Evolutionary conservation across 2,888 invertebrate species (phyloP).

Genomic region (Erebia aethiops): DNA sequence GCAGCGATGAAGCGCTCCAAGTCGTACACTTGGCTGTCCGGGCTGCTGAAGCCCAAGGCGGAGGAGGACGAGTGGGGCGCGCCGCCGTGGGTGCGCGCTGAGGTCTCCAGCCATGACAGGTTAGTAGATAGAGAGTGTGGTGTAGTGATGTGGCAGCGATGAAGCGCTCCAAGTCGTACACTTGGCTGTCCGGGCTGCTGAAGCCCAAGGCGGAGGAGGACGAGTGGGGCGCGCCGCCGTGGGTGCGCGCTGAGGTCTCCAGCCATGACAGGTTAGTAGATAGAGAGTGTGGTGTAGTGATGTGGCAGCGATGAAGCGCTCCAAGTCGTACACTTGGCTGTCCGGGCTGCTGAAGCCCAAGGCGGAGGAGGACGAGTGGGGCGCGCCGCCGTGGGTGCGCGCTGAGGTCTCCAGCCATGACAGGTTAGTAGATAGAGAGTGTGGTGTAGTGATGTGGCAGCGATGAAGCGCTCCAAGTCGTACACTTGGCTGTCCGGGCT

Average conservation of each 20-base stretch:
- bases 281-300: constrained; percentile 24
- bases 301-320: constrained; percentile 65
- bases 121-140: constrained; percentile 49
- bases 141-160: constrained; percentile 47
- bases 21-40: constrained; percentile 78
- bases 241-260: constrained; percentile 66
- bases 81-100: constrained; percentile 69
- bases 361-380: constrained; percentile 66
- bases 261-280: constrained; percentile 72
- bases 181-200: constrained; percentile 77
- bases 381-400: constrained; percentile 68
- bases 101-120: constrained; percentile 68
- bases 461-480: constrained; percentile 77
- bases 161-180: constrained; percentile 78
- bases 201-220: constrained; percentile 55
- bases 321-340: constrained; percentile 79
- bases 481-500: constrained; percentile 78
- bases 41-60: constrained; percentile 64
- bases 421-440: constrained; percentile 67
- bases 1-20: constrained; percentile 72
- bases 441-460: constrained; percentile 33
- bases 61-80: constrained; percentile 70
- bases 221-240: constrained; percentile 73
- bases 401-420: constrained; percentile 65
- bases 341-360: constrained; percentile 70